Evolutionary conservation across 1,140 invertebrate species (phyloP).

Genomic region (Orchestia grillus): DNA sequence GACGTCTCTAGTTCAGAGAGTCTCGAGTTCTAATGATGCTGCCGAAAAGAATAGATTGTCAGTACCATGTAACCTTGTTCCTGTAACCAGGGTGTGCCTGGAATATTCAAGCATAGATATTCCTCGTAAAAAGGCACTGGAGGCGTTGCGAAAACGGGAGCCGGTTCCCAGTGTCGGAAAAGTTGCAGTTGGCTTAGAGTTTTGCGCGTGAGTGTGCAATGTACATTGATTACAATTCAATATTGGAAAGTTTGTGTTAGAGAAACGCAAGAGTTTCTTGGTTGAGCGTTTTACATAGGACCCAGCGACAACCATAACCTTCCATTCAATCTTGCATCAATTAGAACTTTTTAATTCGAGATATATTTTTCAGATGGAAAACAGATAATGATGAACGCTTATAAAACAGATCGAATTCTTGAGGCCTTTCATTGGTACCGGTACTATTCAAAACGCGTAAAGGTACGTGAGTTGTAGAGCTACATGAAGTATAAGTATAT

Average conservation of each 20-base stretch:
- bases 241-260: background rate
- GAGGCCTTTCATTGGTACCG: no score
- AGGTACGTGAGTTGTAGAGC: no score
- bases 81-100: background rate
- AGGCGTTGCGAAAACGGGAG: background rate
- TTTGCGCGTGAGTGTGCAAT: background rate
- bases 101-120: background rate
- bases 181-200: background rate
- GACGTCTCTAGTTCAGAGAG: constrained; percentile 16
- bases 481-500: no score
- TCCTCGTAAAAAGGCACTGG: background rate
- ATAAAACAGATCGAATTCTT: no score
- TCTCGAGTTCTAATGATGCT: constrained; percentile 1
- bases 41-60: background rate
- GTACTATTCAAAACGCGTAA: no score
- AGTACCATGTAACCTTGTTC: background rate
- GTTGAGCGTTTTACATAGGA: background rate
- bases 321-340: no score
- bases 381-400: no score
- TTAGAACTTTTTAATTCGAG: no score
- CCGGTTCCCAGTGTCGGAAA: background rate
- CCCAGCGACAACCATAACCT: background rate
- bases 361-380: no score
- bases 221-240: background rate
- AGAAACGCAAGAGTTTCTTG: background rate